Percentiles rank a stretch among this genome's conserved stretches.
These are phyloP conservation scores for Drosophila aldrichi DNA, from an alignment of 2,888 invertebrate species.

Conservation along the genomic window DNA sequence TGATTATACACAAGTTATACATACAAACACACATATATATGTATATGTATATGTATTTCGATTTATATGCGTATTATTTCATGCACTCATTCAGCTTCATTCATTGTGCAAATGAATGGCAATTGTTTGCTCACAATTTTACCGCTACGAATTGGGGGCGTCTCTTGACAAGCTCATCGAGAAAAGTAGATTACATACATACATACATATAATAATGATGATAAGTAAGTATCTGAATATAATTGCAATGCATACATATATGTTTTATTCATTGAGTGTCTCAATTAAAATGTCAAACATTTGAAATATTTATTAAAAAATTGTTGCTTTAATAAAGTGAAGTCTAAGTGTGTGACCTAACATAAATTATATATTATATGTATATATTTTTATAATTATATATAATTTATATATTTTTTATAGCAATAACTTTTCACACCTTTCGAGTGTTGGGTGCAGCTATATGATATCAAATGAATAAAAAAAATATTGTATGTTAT, in stretches of 20 bases:
- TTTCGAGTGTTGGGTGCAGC: background rate
- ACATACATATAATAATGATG: background rate
- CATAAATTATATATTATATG: conserved; percentile 3
- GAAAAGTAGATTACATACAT: background rate
- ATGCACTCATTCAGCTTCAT: conserved; percentile 64
- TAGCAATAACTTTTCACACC: conserved; percentile 1
- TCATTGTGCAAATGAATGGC: conserved; percentile 74
- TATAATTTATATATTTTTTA: conserved; percentile 1
- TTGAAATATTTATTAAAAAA: background rate
- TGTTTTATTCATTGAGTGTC: background rate
- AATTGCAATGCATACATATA: conserved; percentile 6
- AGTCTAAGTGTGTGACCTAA: background rate
- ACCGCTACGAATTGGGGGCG: conserved; percentile 51
- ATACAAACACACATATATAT: background rate
- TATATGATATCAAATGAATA: background rate
- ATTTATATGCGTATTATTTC: conserved; percentile 46
- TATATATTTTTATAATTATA: background rate
- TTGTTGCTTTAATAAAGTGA: background rate
- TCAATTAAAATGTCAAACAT: conserved; percentile 11
- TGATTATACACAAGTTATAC: conserved; percentile 8
- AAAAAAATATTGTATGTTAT: background rate
- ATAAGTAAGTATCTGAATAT: conserved; percentile 2
- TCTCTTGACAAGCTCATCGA: conserved; percentile 33
- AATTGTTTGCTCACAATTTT: conserved; percentile 57
- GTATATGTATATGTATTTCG: background rate